A percentile compares a stretch with the other conserved stretches of the same genome.
Evolutionary conservation across 2,797 vertebrate species (phyloP).

Genomic region (Myotis pilosus): DNA sequence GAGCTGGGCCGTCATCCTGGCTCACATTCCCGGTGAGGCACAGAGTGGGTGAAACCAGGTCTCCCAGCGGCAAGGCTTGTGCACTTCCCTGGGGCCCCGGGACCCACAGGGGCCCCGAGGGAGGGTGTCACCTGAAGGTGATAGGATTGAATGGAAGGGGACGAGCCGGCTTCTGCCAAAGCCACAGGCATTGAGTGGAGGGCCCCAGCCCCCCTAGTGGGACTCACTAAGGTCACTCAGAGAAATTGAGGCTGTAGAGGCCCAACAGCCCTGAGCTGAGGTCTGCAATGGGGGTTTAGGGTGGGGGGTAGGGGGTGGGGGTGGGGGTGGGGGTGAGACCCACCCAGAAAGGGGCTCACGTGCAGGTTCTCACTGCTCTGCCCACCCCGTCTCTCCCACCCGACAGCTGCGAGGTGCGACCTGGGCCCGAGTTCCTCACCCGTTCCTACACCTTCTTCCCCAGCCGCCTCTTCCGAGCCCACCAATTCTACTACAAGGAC

Average conservation of each 20-base stretch:
- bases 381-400: background rate
- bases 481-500: constrained; percentile 93
- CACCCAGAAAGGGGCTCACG: no score
- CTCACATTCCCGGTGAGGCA: fast-evolving
- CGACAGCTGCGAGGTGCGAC: constrained; percentile 91
- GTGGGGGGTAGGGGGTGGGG: no score
- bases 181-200: background rate
- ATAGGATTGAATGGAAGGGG: background rate
- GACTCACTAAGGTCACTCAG: background rate
- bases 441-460: constrained; percentile 91
- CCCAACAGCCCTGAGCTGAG: background rate
- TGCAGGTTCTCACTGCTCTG: background rate
- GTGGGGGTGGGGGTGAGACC: no score
- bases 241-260: background rate
- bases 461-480: constrained; percentile 89
- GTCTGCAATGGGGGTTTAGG: background rate
- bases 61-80: background rate
- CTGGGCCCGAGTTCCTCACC: constrained; percentile 93
- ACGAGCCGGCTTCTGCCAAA: background rate
- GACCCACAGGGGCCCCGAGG: background rate
- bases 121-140: background rate
- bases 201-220: background rate
- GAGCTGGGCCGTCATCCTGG: background rate
- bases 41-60: background rate
- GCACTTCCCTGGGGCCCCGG: background rate